Conservation (phyloP, 2,888 invertebrate genomes). For the Eurois occulta region DNA sequence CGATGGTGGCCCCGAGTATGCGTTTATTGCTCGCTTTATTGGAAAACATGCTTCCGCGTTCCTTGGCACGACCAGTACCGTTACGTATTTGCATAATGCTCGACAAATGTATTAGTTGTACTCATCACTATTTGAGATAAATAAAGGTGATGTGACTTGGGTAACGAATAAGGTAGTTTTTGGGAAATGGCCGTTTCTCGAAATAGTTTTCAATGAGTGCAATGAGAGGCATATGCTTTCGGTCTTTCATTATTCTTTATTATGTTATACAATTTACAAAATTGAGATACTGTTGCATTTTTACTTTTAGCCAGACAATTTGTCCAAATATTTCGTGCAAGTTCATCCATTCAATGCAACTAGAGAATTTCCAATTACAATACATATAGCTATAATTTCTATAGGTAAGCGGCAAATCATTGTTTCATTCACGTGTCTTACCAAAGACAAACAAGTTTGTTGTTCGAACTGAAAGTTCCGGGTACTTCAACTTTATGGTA, state of each 20-base stretch:
- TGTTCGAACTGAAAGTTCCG: constrained; percentile 35
- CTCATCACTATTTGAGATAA: constrained; percentile 68
- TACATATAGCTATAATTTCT: constrained; percentile 4
- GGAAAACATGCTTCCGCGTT: constrained; percentile 87
- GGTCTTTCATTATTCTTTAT: not conserved
- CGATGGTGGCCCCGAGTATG: constrained; percentile 76
- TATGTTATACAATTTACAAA: not conserved
- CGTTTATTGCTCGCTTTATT: constrained; percentile 85
- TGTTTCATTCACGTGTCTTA: constrained; percentile 32
- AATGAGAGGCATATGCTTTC: not conserved
- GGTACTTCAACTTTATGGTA: constrained; percentile 33
- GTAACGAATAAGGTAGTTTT: constrained; percentile 14
- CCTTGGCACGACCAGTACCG: constrained; percentile 78
- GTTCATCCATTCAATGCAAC: not conserved
- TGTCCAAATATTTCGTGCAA: not conserved
- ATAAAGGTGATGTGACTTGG: constrained; percentile 41
- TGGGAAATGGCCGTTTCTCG: not conserved
- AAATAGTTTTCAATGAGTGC: constrained; percentile 1
- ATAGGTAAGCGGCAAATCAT: constrained; percentile 11
- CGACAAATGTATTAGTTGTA: constrained; percentile 66
- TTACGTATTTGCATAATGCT: constrained; percentile 80
- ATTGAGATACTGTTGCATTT: not conserved
- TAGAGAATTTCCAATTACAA: not conserved
- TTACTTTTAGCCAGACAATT: not conserved
- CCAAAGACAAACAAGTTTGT: constrained; percentile 16